Evolutionary conservation across 2,113 vertebrate species (phyloP).

Genomic region (Notarius lentiginosus): DNA sequence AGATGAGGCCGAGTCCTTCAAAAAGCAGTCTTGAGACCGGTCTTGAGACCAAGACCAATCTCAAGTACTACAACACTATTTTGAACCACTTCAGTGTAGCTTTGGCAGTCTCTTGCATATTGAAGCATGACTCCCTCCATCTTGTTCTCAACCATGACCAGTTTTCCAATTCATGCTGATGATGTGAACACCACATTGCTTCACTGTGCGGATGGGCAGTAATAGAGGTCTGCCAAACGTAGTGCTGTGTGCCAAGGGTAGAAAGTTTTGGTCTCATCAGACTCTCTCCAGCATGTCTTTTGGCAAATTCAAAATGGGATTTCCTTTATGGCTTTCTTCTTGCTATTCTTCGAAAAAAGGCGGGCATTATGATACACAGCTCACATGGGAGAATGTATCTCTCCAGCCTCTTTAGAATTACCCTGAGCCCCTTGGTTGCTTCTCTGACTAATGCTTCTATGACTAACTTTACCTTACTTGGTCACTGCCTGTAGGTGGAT

Average conservation of each 20-base stretch:
- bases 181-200: neutral
- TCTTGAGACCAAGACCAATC: too few species aligned
- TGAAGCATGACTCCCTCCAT: neutral
- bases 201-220: neutral
- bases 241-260: neutral
- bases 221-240: neutral
- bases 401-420: neutral
- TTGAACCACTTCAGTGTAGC: too few species aligned
- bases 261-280: neutral
- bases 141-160: neutral
- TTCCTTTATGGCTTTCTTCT: neutral
- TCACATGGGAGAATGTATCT: neutral
- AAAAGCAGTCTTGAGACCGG: too few species aligned
- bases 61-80: too few species aligned
- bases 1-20: too few species aligned
- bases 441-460: neutral
- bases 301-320: neutral
- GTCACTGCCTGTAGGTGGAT: neutral
- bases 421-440: neutral
- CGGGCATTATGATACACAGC: neutral
- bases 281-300: neutral
- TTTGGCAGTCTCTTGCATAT: neutral
- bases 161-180: neutral
- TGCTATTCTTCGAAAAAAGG: neutral
- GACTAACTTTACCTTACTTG: neutral